Base-by-base conservation (phyloP, 2,797 vertebrate genomes). In the Mormyrus hasselquistii region DNA sequence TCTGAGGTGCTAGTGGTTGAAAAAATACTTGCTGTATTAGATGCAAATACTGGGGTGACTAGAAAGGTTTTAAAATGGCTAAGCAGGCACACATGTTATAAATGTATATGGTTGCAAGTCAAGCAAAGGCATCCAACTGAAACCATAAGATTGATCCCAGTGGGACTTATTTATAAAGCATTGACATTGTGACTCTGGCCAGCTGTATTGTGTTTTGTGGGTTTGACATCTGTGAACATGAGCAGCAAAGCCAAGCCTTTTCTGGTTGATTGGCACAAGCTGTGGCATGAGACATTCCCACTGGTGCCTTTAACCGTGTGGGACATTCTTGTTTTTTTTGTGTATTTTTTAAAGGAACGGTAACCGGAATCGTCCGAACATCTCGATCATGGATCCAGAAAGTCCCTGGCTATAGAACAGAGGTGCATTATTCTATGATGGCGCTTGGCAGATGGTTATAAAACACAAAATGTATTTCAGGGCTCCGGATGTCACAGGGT, bases 81-180 rank as follows among this genome's bases (percentile, higher is more conserved):
- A 65, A 65, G 22, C 25, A 10, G 9, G 29, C 22, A 29, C 62
- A 69, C 10, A 3, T 69, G 16, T 41, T 76, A 76, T 38, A 6
- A 41, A 41, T 76, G 4, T 38, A 76, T 41, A 16, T 41, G 69
- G 12, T 41, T 38, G 25, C 44, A 41, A 76, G 69, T 38, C 34
- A 41, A 19, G 69, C 69, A 41, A 76, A 76, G 69, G 34, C 69
- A 76, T 14, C 5, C 14, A 0, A 41, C 29, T 41, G 38, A 76
- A 76, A 41, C 69, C 14, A 38, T 76, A 76, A 76, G 69, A 76
- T 76, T 76, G 69, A 41, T 38, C 69, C 69, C 69, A 76, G 69
- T 76, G 69, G 34, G 69, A 19, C 69, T 76, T 76, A 76, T 76
- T 76, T 76, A 76, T 76, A 41, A 41, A 76, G 69, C 69, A 76